Conservation (phyloP, 2,797 vertebrate species). For the Myioborus melanocephalus region DNA sequence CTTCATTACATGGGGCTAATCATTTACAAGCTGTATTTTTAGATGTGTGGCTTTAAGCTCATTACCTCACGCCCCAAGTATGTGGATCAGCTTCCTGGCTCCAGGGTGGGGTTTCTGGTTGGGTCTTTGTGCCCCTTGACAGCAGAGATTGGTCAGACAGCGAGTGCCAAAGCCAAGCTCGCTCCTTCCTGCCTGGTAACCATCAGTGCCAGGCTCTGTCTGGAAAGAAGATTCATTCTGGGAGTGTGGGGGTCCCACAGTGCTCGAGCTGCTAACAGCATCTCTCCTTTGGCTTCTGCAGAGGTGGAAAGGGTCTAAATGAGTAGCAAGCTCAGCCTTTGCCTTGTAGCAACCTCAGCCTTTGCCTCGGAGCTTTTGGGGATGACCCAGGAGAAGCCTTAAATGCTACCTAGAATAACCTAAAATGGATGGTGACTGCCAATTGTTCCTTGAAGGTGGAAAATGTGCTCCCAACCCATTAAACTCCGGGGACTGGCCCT, state of each 20-base stretch:
- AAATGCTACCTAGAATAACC: background rate
- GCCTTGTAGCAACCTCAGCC: background rate
- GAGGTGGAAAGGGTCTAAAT: fast-evolving
- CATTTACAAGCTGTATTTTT: background rate
- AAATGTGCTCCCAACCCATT: fast-evolving
- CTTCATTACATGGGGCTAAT: background rate
- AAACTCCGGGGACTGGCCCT: background rate
- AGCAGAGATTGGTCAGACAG: background rate
- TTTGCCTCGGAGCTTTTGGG: background rate
- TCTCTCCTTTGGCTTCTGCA: background rate
- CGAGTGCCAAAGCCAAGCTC: fast-evolving
- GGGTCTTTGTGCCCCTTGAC: background rate
- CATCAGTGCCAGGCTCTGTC: background rate
- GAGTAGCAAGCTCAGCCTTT: background rate
- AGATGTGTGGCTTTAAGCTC: background rate
- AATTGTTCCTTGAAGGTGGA: background rate
- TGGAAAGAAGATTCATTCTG: fast-evolving
- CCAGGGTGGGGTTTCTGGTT: background rate
- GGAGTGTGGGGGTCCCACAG: fast-evolving
- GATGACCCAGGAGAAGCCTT: background rate
- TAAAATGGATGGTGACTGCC: fast-evolving
- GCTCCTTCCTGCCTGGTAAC: background rate
- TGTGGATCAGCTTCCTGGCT: background rate
- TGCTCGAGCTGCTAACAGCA: background rate
- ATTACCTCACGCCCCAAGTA: background rate